Evolutionary conservation across 2,888 invertebrate species (phyloP).

Genomic region (Macrosiphum euphorbiae): DNA sequence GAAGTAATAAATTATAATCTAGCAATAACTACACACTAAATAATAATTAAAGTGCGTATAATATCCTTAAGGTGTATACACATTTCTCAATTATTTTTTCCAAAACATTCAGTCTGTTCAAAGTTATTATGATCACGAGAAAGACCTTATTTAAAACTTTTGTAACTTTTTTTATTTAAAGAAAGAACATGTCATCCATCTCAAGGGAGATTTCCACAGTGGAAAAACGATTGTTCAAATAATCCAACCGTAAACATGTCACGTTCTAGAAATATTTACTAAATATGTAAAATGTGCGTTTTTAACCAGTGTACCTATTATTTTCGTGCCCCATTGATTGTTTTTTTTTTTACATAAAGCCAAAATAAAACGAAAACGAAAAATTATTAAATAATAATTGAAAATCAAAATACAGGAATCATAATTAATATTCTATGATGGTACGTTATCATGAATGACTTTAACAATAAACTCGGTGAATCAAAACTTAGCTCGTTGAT

Average conservation of each 20-base stretch:
- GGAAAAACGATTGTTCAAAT: neutral
- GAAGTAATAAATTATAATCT: neutral
- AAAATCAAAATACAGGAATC: neutral
- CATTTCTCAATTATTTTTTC: conserved; percentile 8
- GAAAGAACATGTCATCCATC: conserved; percentile 10
- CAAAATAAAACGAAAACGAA: neutral
- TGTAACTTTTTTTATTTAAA: neutral
- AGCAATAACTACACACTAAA: neutral
- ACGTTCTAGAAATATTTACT: conserved; percentile 7
- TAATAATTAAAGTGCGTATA: neutral
- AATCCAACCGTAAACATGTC: neutral
- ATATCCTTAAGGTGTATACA: neutral
- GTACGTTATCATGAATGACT: neutral
- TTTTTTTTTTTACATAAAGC: neutral
- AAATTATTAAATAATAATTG: neutral
- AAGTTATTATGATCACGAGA: neutral
- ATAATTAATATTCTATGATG: neutral
- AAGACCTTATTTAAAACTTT: conserved; percentile 25
- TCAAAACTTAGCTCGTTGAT: neutral
- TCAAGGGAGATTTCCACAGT: neutral
- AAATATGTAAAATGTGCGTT: neutral
- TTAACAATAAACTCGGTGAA: neutral
- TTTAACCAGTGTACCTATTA: neutral
- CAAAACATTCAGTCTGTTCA: neutral
- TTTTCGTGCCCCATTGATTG: neutral